A percentile compares a stretch with the other conserved stretches of the same genome.
Evolutionary conservation across 2,113 vertebrate genomes (phyloP).

Genomic region (Hucho hucho): DNA sequence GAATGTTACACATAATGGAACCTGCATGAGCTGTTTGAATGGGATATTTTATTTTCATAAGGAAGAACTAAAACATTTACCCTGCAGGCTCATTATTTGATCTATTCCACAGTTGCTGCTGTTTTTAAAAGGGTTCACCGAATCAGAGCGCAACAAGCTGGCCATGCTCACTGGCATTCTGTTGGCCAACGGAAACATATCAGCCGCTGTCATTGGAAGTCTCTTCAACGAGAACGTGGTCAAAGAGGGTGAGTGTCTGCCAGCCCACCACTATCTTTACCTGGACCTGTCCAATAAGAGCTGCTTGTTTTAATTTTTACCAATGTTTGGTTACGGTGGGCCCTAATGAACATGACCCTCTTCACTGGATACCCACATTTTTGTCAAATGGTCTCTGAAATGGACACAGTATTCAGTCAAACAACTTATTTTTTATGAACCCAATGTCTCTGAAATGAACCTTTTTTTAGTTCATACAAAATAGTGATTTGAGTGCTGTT

Average conservation of each 20-base stretch:
- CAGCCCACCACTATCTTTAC: neutral
- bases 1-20: neutral
- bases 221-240: slow-evolving; percentile 98
- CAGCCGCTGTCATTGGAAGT: slow-evolving; percentile 95
- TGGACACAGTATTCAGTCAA: too few species aligned
- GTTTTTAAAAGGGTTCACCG: slow-evolving; percentile 97
- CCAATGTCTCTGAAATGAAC: neutral
- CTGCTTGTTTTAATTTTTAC: neutral
- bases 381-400: too few species aligned
- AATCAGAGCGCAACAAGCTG: slow-evolving; percentile 98
- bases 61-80: neutral
- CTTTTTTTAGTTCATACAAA: neutral
- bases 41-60: neutral
- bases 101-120: slow-evolving; percentile 84
- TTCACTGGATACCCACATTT: too few species aligned
- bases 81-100: too few species aligned
- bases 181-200: slow-evolving; percentile 94
- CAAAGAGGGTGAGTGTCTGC: slow-evolving; percentile 85
- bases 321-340: neutral
- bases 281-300: too few species aligned
- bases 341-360: neutral
- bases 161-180: slow-evolving; percentile 98
- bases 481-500: neutral
- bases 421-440: too few species aligned
- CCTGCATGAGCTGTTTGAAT: neutral